These are phyloP conservation scores for Lagenorhynchus albirostris DNA, from an alignment of 2,113 vertebrate species.

Conservation along the genomic window DNA sequence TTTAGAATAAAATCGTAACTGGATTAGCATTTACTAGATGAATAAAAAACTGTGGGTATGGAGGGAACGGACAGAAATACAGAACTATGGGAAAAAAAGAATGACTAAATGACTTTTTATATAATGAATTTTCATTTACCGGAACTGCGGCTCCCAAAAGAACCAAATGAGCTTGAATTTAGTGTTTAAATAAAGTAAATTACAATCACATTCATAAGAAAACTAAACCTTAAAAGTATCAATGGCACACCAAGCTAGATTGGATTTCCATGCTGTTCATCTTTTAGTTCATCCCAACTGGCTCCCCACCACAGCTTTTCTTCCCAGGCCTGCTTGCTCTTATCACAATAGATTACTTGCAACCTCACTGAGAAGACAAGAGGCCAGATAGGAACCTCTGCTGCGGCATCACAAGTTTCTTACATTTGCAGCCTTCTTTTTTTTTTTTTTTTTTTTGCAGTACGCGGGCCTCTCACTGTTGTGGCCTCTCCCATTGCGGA, in stretches of 20 bases:
- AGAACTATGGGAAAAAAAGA: neutral
- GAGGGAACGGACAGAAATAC: neutral
- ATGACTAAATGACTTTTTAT: neutral
- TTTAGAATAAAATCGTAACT: neutral
- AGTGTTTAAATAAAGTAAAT: conserved; percentile 22
- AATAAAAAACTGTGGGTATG: conserved; percentile 1
- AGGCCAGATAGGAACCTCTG: neutral
- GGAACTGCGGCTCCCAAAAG: neutral
- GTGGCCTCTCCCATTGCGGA: too few relatives aligned
- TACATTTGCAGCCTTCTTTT: neutral
- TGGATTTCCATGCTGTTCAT: neutral
- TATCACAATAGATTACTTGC: neutral
- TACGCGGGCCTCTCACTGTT: too few relatives aligned
- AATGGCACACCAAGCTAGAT: neutral
- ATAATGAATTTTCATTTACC: neutral
- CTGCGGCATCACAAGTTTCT: neutral
- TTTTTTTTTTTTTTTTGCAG: too few relatives aligned
- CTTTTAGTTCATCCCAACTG: neutral
- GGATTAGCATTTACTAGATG: conserved; percentile 13
- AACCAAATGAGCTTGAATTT: conserved; percentile 1
- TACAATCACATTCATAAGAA: neutral
- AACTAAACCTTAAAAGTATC: conserved; percentile 1
- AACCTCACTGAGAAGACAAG: neutral
- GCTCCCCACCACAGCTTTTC: neutral
- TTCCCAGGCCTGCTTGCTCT: neutral